Conservation (phyloP, 2,797 vertebrate species). For the Pteropus rufus region DNA sequence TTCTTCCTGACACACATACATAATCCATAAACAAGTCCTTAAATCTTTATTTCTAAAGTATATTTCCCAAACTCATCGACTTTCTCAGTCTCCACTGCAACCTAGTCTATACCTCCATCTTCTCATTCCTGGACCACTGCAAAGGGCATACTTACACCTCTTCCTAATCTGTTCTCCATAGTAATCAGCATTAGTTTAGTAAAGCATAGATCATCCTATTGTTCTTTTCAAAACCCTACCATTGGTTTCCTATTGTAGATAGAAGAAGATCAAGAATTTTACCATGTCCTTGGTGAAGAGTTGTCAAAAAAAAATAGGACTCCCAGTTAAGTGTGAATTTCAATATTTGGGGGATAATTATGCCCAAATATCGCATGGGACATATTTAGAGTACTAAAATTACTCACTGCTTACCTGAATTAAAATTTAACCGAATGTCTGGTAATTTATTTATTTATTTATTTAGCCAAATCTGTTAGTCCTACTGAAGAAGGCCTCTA, state of each 20-base stretch:
- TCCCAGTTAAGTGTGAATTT: not conserved
- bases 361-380: not conserved
- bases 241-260: not conserved
- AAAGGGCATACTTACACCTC: not conserved
- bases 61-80: not conserved
- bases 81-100: not conserved
- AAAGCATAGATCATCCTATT: not conserved
- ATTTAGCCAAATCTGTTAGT: not conserved
- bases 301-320: not conserved
- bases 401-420: not conserved
- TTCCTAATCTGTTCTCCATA: not conserved
- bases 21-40: not conserved
- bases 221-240: not conserved
- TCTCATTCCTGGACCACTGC: not conserved
- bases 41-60: not conserved
- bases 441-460: not conserved
- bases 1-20: rapidly evolving
- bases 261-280: not conserved
- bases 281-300: not conserved
- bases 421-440: not conserved
- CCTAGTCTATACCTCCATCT: too few relatives aligned
- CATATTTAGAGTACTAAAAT: not conserved
- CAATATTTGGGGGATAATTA: not conserved
- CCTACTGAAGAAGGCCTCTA: not conserved
- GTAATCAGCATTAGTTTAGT: not conserved